phyloP scores from a whole-genome alignment of 2,888 invertebrate species.

The Crepidodera aurea region DNA sequence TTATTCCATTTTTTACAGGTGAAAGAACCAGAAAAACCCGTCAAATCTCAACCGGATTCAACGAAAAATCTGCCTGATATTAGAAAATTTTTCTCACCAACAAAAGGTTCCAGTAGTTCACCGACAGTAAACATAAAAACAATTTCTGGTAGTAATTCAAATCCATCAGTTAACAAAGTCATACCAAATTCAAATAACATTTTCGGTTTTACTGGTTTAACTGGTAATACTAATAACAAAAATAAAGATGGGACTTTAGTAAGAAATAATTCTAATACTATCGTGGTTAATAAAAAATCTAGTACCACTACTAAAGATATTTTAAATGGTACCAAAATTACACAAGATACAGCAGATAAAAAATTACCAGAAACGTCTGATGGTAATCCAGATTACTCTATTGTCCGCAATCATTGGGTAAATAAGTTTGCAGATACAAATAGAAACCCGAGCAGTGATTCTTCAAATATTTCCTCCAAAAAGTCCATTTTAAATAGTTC shows the following conservation, averaged over 20 bases:
- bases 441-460: too few relatives aligned
- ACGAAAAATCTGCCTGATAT: conserved; percentile 45
- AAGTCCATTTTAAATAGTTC: too few relatives aligned
- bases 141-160: conserved; percentile 30
- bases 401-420: conserved; percentile 59
- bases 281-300: conserved; percentile 44
- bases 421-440: conserved; percentile 52
- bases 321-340: not conserved
- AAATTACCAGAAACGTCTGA: not conserved
- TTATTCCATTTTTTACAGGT: too few relatives aligned
- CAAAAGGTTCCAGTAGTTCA: not conserved
- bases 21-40: conserved; percentile 47
- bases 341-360: too few relatives aligned
- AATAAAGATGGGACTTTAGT: conserved; percentile 42
- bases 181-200: conserved; percentile 47
- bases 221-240: conserved; percentile 16
- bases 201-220: conserved; percentile 46
- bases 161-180: conserved; percentile 37
- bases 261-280: conserved; percentile 52
- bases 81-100: conserved; percentile 46
- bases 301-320: conserved; percentile 20
- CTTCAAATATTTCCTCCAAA: too few relatives aligned
- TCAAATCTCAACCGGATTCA: conserved; percentile 38
- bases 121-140: conserved; percentile 31
- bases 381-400: conserved; percentile 47